Percentiles rank a stretch among this genome's conserved stretches.
These are phyloP conservation scores for Equus quagga DNA, from an alignment of 2,113 vertebrate species.

Conservation along the genomic window DNA sequence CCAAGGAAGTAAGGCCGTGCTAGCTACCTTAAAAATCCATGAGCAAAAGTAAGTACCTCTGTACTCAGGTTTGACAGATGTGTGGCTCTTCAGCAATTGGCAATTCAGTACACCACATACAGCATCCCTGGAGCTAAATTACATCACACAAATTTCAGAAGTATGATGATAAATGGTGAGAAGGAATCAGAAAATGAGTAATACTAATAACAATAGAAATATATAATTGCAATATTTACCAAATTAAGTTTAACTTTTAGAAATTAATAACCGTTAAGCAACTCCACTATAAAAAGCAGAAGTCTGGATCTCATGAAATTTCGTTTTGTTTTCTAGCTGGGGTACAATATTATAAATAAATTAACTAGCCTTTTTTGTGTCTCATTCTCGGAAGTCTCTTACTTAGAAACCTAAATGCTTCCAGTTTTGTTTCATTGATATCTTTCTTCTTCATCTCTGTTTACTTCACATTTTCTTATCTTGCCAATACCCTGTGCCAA, in stretches of 20 bases:
- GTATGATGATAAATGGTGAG: not conserved
- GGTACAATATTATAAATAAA: not conserved
- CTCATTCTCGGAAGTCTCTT: not conserved
- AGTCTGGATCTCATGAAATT: not conserved
- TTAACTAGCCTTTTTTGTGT: not conserved
- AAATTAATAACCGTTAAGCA: not conserved
- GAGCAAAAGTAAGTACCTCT: not conserved
- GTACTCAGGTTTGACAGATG: not conserved
- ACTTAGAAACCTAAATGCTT: constrained; percentile 34
- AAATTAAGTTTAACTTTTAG: not conserved
- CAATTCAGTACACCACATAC: not conserved
- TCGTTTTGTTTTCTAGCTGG: not conserved
- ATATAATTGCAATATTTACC: not conserved
- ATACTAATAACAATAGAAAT: not conserved
- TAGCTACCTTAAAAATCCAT: not conserved
- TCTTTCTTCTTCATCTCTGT: constrained; percentile 54
- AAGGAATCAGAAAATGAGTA: not conserved
- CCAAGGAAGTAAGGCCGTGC: not conserved
- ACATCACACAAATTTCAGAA: not conserved
- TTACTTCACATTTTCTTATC: constrained; percentile 75
- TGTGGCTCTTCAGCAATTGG: not conserved
- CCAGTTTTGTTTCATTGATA: constrained; percentile 46
- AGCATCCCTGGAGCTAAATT: not conserved
- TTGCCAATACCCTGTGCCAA: constrained; percentile 21
- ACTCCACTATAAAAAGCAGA: not conserved